Evolutionary conservation across 2,888 invertebrate genomes (phyloP).

Genomic region (Shargacucullia verbasci): DNA sequence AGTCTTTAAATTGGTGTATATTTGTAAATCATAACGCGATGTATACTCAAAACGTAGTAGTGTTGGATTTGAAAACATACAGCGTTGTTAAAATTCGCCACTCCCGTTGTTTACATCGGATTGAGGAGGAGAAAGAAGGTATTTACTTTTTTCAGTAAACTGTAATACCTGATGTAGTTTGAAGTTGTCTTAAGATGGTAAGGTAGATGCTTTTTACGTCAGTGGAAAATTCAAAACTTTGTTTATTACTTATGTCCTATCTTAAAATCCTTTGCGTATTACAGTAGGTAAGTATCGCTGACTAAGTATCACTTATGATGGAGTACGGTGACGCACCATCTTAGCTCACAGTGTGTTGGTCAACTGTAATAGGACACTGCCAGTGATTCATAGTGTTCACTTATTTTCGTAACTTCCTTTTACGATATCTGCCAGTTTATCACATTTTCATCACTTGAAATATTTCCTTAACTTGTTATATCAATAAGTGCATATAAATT

Average conservation of each 20-base stretch:
- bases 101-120: slow-evolving; percentile 78
- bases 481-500: slow-evolving; percentile 39
- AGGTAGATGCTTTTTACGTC: not conserved
- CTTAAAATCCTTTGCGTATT: slow-evolving; percentile 21
- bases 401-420: slow-evolving; percentile 66
- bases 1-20: not conserved
- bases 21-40: slow-evolving; percentile 57
- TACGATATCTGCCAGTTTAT: slow-evolving; percentile 46
- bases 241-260: slow-evolving; percentile 5
- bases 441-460: slow-evolving; percentile 34
- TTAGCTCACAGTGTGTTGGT: slow-evolving; percentile 76
- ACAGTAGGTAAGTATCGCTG: slow-evolving; percentile 56
- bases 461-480: slow-evolving; percentile 30
- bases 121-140: slow-evolving; percentile 81
- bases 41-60: slow-evolving; percentile 76
- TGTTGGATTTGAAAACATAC: slow-evolving; percentile 73
- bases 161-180: slow-evolving; percentile 4
- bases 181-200: not conserved
- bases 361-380: slow-evolving; percentile 76
- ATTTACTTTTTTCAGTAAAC: slow-evolving; percentile 46
- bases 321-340: slow-evolving; percentile 75
- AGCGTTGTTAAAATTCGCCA: slow-evolving; percentile 80
- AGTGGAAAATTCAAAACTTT: not conserved
- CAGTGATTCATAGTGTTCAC: slow-evolving; percentile 71
- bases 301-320: slow-evolving; percentile 65